Evolutionary conservation across 2,797 vertebrate species (phyloP), one percentile per base, ranked within the genome.

Genomic region (Epinephelus awoara): DNA sequence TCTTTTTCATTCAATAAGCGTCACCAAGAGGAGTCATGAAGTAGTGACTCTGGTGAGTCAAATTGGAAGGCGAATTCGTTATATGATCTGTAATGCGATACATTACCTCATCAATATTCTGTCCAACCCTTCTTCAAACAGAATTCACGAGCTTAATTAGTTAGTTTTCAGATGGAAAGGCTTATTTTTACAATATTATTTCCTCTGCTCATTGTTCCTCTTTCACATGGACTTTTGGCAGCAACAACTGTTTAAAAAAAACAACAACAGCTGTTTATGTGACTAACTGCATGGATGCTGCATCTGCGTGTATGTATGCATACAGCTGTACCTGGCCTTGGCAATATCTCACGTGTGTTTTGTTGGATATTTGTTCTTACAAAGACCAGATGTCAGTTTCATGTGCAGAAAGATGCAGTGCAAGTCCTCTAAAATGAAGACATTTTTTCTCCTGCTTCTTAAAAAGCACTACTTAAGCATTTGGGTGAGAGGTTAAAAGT

Each of bases 401-500:
- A 46, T 0, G 38, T 50, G 25, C 34, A 47, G 56, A 47, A 52
- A 59, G 25, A 5, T 52, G 46, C 12, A 2, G 21, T 47, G 4
- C 63, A 58, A 64, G 46, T 38, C 57, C 76, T 64, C 42, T 56
- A 14, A 17, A 63, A 61, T 57, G 11, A 67, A 52, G n/a, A 50
- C 3, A 0, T 54, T 29, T 29, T 49, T 25, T 3, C 15, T 63
- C 42, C 57, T 21, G 18, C 18, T 11, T 62, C 27, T 71, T 82
- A 18, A 23, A 62, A 63, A 40, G 52, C 23, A 5, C 29, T 19
- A 2, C 62, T 50, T 67, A 18, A 46, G 25, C 10, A 50, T 82
- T 69, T 29, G 65, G 67, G n/a, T 72, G 57, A 74, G 54, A 71
- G 72, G 65, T 83, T 67, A 72, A 72, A 57, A 63, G 51, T 44